A percentile compares a stretch with the other conserved stretches of the same genome.
These are phyloP conservation scores for Diorhabda sublineata DNA, from an alignment of 1,140 invertebrate species.

Conservation along the genomic window DNA sequence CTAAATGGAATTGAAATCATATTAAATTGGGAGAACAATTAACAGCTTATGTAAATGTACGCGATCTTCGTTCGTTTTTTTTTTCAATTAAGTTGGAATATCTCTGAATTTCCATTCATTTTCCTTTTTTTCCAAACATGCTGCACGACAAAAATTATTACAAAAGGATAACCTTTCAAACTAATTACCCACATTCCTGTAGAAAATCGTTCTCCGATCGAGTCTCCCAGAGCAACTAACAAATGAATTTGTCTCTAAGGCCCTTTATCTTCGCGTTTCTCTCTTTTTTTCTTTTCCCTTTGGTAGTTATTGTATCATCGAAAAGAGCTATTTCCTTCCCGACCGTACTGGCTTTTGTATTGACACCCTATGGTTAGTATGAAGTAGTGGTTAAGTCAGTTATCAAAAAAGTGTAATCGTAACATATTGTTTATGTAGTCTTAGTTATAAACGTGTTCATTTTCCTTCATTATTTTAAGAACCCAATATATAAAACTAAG, in stretches of 20 bases:
- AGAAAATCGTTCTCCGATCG: constrained; percentile 1
- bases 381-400: no score
- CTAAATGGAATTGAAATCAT: no score
- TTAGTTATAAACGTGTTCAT: no score
- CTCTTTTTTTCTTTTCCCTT: constrained; percentile 2
- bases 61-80: no score
- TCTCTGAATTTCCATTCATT: no score
- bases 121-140: not conserved
- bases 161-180: constrained; percentile 1
- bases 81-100: no score
- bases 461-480: no score
- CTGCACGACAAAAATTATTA: not conserved
- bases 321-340: not conserved
- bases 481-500: no score
- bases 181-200: constrained; percentile 1
- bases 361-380: not conserved
- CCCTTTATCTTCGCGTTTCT: constrained; percentile 1
- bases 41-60: no score
- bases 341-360: constrained; percentile 1
- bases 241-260: constrained; percentile 2
- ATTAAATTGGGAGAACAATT: no score
- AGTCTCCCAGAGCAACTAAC: not conserved
- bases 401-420: no score
- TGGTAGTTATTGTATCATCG: constrained; percentile 2
- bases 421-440: no score